A percentile compares a stretch with the other conserved stretches of the same genome.
phyloP scores from a whole-genome alignment of 1,140 invertebrate genomes.

The Thrips palmi region DNA sequence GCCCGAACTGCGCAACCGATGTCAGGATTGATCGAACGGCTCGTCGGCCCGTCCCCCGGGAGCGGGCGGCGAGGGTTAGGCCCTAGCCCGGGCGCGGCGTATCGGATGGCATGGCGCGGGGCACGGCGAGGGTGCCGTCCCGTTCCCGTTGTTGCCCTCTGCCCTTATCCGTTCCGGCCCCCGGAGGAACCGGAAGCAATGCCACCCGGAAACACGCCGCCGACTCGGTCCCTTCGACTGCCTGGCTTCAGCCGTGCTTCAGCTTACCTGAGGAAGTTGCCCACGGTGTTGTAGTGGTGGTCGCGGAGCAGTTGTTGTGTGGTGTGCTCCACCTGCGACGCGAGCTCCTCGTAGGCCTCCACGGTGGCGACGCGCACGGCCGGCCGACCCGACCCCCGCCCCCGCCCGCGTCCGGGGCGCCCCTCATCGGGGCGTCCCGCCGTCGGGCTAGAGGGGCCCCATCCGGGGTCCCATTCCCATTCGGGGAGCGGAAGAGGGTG shows the following conservation, averaged over 20 bases:
- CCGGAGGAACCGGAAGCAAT: constrained; percentile 8
- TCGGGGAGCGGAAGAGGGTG: constrained; percentile 46
- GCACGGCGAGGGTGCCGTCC: not conserved
- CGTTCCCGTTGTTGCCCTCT: not conserved
- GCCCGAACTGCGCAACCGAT: not conserved
- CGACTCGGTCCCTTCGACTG: not conserved
- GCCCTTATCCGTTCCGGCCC: no score
- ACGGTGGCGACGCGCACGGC: constrained; percentile 33
- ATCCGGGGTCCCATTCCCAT: no score
- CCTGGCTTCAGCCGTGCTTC: not conserved
- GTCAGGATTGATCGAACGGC: not conserved
- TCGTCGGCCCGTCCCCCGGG: not conserved
- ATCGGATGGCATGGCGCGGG: not conserved
- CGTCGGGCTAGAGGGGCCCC: no score
- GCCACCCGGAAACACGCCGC: not conserved
- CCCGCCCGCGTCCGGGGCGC: constrained; percentile 24
- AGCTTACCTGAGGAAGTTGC: constrained; percentile 49
- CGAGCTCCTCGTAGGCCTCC: constrained; percentile 60
- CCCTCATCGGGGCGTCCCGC: constrained; percentile 27
- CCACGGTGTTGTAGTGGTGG: constrained; percentile 70
- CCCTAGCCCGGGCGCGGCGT: no score
- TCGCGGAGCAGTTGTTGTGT: constrained; percentile 56
- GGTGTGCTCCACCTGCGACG: constrained; percentile 49
- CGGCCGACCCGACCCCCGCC: constrained; percentile 20
- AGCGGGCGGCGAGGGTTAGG: not conserved